Percentiles rank a stretch among this genome's conserved stretches.
Evolutionary conservation across 1,140 invertebrate genomes (phyloP).

Genomic region (Drosophila kepulauana): DNA sequence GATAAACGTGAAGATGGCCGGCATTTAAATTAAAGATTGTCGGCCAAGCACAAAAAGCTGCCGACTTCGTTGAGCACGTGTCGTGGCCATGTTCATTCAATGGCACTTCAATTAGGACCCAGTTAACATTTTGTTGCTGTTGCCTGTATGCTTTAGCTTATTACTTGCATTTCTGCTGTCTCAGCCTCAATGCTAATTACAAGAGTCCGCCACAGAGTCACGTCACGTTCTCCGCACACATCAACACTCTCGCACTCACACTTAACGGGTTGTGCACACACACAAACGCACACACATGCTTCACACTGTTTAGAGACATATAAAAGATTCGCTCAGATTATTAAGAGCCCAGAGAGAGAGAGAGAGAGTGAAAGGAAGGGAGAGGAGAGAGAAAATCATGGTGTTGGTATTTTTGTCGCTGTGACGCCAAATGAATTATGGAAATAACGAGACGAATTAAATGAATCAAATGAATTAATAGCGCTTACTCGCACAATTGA

Average conservation of each 20-base stretch:
- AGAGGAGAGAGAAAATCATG: constrained; percentile 13
- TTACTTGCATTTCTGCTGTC: constrained; percentile 70
- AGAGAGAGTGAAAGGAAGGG: not conserved
- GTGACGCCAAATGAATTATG: constrained; percentile 41
- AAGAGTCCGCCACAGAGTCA: constrained; percentile 53
- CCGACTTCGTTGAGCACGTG: constrained; percentile 45
- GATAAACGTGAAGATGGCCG: constrained; percentile 81
- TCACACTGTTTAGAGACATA: constrained; percentile 13
- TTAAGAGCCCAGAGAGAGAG: constrained; percentile 8
- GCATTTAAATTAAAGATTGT: constrained; percentile 83
- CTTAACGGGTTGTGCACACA: constrained; percentile 24
- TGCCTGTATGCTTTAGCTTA: constrained; percentile 49
- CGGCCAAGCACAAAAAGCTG: constrained; percentile 71
- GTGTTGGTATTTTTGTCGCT: not conserved
- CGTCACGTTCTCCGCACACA: constrained; percentile 56
- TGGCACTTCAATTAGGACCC: constrained; percentile 56
- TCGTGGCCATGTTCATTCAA: constrained; percentile 37
- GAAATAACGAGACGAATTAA: constrained; percentile 59
- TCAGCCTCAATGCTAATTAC: constrained; percentile 70
- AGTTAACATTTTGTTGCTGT: constrained; percentile 37
- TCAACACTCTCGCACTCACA: constrained; percentile 12
- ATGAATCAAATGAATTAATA: constrained; percentile 63
- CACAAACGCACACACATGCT: not conserved
- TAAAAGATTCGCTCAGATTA: constrained; percentile 34
- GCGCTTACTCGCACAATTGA: constrained; percentile 16